Evolutionary conservation across 2,888 invertebrate species (phyloP), one percentile per base, ranked within the genome.

Genomic region (Scaptomyza tumidula): DNA sequence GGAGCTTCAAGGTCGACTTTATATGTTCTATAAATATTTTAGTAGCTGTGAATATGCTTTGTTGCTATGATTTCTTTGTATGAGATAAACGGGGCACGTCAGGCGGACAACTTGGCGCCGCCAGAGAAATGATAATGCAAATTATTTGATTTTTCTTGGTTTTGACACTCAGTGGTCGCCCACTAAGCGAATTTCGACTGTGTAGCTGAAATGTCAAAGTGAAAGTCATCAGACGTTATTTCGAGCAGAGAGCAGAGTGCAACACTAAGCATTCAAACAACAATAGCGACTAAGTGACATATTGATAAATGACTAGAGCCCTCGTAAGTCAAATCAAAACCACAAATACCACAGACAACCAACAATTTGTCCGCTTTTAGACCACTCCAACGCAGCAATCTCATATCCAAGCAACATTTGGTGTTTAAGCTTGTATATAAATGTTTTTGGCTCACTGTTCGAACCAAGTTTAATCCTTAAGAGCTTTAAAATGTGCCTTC

Each of bases 211-310:
- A 65, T 75, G 74, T 72, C 74, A 76, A 57, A 71, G 65, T 54
- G 64, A 49, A 80, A 61, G 50, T 69, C 67, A 72, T 64, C 60
- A 60, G 64, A 81, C 73, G 52, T 53, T 55, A 64, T 41, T 27
- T 44, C 44, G 37, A 44, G 11, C 37, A 31, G 7, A 29, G 31
- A 52, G 44, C 37, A 39, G 37, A 39, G 37, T 14, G 37, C 14
- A 14, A 14, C 70, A 74, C 81, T 74, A 59, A 66, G 78, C 57
- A 61, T 27, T 37, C 55, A 57, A 33, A 39, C 58, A 85, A 72
- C 75, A 72, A 69, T 65, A 58, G 73, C 69, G 35, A 63, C 78
- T 83, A 83, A 86, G 84, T 81, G 80, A 80, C 80, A 81, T 74
- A 76, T 81, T 81, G 80, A 81, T 66, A 71, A 81, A 81, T 80